Evolutionary conservation across 2,113 vertebrate genomes (phyloP).

Genomic region (Polypterus bichir): DNA sequence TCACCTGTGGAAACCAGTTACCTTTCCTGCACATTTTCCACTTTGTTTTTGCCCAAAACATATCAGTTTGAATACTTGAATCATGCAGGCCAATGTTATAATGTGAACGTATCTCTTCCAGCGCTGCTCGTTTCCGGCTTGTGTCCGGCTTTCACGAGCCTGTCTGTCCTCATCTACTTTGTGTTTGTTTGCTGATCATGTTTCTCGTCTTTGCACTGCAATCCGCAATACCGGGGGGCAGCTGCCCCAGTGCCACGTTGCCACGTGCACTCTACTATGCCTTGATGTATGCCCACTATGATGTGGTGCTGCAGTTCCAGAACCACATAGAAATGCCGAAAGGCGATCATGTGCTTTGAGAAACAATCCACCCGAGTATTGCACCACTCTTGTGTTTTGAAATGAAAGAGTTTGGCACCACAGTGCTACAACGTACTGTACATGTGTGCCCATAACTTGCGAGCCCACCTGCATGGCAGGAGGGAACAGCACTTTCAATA

Average conservation of each 20-base stretch:
- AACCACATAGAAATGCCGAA: conserved; percentile 76
- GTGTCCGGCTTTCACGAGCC: too few species aligned
- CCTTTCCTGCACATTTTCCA: conserved; percentile 95
- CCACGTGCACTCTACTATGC: conserved; percentile 85
- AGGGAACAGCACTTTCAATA: conserved; percentile 96
- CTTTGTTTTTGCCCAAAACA: conserved; percentile 99
- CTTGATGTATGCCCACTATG: conserved; percentile 88
- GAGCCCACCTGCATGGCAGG: conserved; percentile 74
- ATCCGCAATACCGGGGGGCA: conserved; percentile 69
- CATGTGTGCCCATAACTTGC: conserved; percentile 81
- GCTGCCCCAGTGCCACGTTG: conserved; percentile 84
- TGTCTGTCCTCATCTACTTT: conserved; percentile 13
- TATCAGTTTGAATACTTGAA: conserved; percentile 99
- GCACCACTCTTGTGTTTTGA: conserved; percentile 90
- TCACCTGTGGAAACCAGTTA: conserved; percentile 89
- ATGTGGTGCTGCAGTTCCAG: conserved; percentile 74
- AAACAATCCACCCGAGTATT: conserved; percentile 60
- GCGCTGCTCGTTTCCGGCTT: too few species aligned
- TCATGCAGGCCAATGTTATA: conserved; percentile 99
- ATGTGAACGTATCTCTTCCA: conserved; percentile 86
- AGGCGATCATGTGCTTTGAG: conserved; percentile 72
- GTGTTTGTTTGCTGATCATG: conserved; percentile 71
- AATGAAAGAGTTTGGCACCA: conserved; percentile 94
- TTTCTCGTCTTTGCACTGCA: conserved; percentile 90
- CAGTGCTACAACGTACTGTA: conserved; percentile 90